Percentiles rank a stretch among this genome's conserved stretches.
Evolutionary conservation across 2,888 invertebrate species (phyloP).

Genomic region (Platerodrilus igneus): DNA sequence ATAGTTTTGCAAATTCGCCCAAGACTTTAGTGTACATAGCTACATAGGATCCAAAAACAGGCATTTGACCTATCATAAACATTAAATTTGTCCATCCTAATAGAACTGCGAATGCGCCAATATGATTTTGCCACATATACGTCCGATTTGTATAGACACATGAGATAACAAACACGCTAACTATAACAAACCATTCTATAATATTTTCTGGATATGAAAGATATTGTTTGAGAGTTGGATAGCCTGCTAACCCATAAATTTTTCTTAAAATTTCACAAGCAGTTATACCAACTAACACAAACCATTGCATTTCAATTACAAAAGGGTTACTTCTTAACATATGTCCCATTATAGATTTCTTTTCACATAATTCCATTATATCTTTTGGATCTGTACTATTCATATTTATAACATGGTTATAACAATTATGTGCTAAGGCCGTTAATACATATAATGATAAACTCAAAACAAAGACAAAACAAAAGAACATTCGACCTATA

Average conservation of each 20-base stretch:
- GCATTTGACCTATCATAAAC: constrained; percentile 85
- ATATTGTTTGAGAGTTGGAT: constrained; percentile 76
- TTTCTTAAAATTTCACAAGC: constrained; percentile 76
- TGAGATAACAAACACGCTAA: constrained; percentile 78
- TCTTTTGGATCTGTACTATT: constrained; percentile 55
- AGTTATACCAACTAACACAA: constrained; percentile 72
- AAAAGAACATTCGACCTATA: constrained; percentile 71
- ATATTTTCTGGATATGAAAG: constrained; percentile 79
- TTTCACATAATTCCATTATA: constrained; percentile 70
- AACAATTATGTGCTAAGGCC: constrained; percentile 78
- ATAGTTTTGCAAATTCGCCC: constrained; percentile 80
- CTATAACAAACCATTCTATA: constrained; percentile 82
- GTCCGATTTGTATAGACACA: constrained; percentile 73
- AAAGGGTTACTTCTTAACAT: constrained; percentile 69
- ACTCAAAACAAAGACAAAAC: constrained; percentile 73
- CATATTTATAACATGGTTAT: constrained; percentile 74
- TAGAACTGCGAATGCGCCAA: constrained; percentile 80
- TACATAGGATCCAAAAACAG: constrained; percentile 83
- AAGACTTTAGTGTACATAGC: constrained; percentile 88
- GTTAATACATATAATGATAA: constrained; percentile 78
- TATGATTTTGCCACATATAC: constrained; percentile 81
- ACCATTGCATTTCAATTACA: constrained; percentile 80
- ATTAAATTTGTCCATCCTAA: constrained; percentile 87
- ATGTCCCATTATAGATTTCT: constrained; percentile 72
- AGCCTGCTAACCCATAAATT: constrained; percentile 75